These are phyloP conservation scores for Jordanella pulchra DNA, from an alignment of 2,797 vertebrate species.

Conservation along the genomic window DNA sequence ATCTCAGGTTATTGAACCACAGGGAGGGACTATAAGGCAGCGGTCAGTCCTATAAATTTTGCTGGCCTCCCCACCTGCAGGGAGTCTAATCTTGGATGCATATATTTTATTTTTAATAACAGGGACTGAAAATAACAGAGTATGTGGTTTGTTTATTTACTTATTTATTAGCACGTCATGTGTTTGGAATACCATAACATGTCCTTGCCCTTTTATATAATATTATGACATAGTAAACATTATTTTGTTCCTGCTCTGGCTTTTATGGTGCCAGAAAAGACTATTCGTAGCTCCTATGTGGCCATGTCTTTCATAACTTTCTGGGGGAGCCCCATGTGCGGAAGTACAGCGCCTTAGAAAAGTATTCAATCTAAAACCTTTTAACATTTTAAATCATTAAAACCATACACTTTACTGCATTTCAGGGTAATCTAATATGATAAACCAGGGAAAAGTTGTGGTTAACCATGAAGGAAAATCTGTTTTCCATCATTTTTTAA, in stretches of 20 bases:
- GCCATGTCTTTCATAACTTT: neutral
- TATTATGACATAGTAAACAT: neutral
- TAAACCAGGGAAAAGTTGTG: neutral
- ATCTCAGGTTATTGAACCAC: slow-evolving; percentile 43
- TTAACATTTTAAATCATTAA: neutral
- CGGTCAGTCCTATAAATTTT: too few relatives aligned
- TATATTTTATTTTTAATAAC: neutral
- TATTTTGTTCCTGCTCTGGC: neutral
- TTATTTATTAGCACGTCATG: neutral
- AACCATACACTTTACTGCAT: neutral
- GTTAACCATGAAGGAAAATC: neutral
- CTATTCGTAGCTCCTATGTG: neutral
- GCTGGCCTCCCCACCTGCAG: too few relatives aligned
- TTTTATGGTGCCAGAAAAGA: neutral
- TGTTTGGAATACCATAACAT: slow-evolving; percentile 6
- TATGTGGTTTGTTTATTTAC: neutral
- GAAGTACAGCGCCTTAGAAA: neutral
- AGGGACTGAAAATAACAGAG: neutral
- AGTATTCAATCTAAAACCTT: neutral
- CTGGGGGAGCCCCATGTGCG: neutral
- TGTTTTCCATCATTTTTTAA: neutral
- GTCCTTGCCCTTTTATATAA: neutral
- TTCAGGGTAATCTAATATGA: neutral
- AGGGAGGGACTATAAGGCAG: neutral
- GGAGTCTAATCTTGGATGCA: neutral